Base-by-base conservation (phyloP, 2,888 invertebrate genomes). In the Atherix ibis region DNA sequence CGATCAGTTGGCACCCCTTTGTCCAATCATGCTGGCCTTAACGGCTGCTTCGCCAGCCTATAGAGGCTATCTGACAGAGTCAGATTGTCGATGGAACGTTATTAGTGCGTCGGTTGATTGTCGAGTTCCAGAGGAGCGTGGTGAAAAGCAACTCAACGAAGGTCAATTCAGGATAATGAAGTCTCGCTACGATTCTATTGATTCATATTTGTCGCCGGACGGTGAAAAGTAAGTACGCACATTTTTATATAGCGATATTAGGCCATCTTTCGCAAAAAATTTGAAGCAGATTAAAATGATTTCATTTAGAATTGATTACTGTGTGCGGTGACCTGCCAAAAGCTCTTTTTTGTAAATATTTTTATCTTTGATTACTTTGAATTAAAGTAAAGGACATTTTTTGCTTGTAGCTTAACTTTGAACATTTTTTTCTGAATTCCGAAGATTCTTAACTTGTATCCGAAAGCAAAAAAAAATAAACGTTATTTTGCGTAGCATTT, bases 21-120 rank as follows among this genome's bases (percentile, higher is more conserved):
- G 97, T 50, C 97, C 98, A 2, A 91, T 98, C 41, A 81, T 97
- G 82, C 60, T 98, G 62, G 97, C 98, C 2, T 62, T 99, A 44
- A 94, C 92, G 31, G 98, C 98, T 5, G 94, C 97, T 1, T 88
- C 94, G 16, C 98, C 98, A 0, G 68, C 92, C 38, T 88, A 88
- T 64, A 76, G 95, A 37, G 97, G 97, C 10, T 83, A 80, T 59
- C 60, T 99, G 39, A 82, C 94, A 0, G 97, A 98, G 54, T 82
- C 87, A 28, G 98, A 99, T 63, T 94, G 94, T 50, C 80, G 98
- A 39, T 99, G 98, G 98, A 83, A 88, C 57, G 84, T 97, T 36
- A 95, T 98, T 53, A 80, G 94, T 6, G 82, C 78, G 24, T 91
- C 94, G 2, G 95, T 97, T 17, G 97, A 98, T 64, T 92, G 92